Evolutionary conservation across 2,888 invertebrate genomes (phyloP), one percentile per base, ranked within the genome.

Genomic region (Sinhomidia bicolor): DNA sequence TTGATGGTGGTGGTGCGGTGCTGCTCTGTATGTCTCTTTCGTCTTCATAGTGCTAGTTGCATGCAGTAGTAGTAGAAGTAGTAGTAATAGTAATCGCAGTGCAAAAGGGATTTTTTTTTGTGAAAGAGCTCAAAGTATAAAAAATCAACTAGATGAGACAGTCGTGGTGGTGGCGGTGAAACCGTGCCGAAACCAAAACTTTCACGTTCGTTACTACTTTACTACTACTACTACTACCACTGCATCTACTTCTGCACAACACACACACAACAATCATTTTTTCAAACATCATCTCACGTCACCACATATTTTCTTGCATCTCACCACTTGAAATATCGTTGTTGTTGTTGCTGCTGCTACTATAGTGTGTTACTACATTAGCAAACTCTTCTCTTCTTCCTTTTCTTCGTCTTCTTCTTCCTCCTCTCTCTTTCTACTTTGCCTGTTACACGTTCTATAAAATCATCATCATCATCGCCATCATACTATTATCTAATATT

Each of bases 281-380:
- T 85, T 76, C 85, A 85, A 85, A 85, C 78, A 85, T 85, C 78
- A 85, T 78, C 78, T 78, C 83, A 71, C 85, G 71, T 85, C 85
- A 62, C 85, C 85, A 82, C 65, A 85, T 78, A 85, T 85, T 85
- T 85, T 78, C 65, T 62, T 78, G 23, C 57, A 78, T 47, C 44
- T 65, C 76, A 44, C 85, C 84, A 84, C 84, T 82, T 82, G 82
- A 82, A 82, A 76, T 76, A 76, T 76, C 76, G 76, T 29, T 51
- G 76, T 76, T 51, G 76, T 76, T 76, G 76, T 54, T 76, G 51
- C 44, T 10, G 17, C 23, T 41, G 12, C 41, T 36, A 6, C 17
- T 17, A 3, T 36, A 36, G 36, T 7, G 7, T 68, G 6, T 36
- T 60, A 9, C 26, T 54, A 6, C 54, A 54, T 54, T n/a, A 54